Conservation (phyloP, 2,888 invertebrate genomes). For the Ptychoptera albimana region DNA sequence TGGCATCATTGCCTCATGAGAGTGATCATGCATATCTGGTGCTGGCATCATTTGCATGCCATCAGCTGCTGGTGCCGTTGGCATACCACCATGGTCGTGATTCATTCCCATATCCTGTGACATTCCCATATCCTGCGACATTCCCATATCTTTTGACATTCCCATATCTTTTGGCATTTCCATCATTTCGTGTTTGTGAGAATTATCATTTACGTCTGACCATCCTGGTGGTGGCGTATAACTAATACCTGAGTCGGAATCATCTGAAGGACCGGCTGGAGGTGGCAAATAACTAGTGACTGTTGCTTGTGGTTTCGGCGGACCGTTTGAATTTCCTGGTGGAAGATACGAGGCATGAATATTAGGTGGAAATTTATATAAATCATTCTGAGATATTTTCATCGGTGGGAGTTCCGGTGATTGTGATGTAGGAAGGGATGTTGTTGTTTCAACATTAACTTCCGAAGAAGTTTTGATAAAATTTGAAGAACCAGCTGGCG, state of each 20-base stretch:
- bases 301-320: constrained; percentile 18
- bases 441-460: not conserved
- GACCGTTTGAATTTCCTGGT: constrained; percentile 19
- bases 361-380: constrained; percentile 26
- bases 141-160: constrained; percentile 4
- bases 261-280: constrained; percentile 19
- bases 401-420: not conserved
- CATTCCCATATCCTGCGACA: constrained; percentile 5
- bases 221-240: not conserved
- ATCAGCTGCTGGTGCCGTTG: constrained; percentile 1
- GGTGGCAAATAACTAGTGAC: constrained; percentile 24
- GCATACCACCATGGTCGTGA: constrained; percentile 8
- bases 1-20: not conserved
- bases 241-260: constrained; percentile 9
- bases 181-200: not conserved
- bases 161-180: constrained; percentile 5
- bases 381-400: constrained; percentile 14
- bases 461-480: not conserved
- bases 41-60: not conserved
- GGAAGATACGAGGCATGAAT: constrained; percentile 22
- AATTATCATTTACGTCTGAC: not conserved
- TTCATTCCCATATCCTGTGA: constrained; percentile 5
- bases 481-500: not conserved
- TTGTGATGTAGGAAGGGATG: not conserved
- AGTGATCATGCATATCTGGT: not conserved